Conservation (phyloP, 2,113 vertebrate genomes). For the Hippocampus zosterae region DNA sequence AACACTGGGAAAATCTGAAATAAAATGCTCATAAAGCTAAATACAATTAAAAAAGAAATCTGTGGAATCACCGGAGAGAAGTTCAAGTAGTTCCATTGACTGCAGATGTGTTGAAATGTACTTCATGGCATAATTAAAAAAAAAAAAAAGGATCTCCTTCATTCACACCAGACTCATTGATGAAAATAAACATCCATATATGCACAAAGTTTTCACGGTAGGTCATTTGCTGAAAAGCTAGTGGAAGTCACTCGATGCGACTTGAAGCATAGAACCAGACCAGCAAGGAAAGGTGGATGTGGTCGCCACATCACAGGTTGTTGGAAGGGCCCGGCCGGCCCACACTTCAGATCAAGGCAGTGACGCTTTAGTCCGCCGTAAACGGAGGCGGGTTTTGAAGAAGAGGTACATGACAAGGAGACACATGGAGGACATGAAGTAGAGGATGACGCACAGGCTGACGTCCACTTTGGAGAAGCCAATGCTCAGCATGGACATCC, state of each 20-base stretch:
- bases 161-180: neutral
- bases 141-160: neutral
- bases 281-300: neutral
- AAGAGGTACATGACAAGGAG: constrained; percentile 84
- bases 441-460: constrained; percentile 85
- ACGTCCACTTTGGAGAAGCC: constrained; percentile 85
- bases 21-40: constrained; percentile 5
- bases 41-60: neutral
- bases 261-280: neutral
- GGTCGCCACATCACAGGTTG: constrained; percentile 4
- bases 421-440: constrained; percentile 82
- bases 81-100: constrained; percentile 4
- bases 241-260: neutral
- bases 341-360: constrained; percentile 48
- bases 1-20: neutral
- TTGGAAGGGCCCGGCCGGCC: neutral
- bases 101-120: constrained; percentile 8
- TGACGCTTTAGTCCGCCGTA: constrained; percentile 57
- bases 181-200: constrained; percentile 20
- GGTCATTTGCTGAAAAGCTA: neutral
- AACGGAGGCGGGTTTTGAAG: constrained; percentile 74
- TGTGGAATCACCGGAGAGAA: neutral
- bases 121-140: constrained; percentile 1
- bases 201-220: constrained; percentile 3
- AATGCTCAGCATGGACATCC: constrained; percentile 77